Conservation (phyloP, 2,797 vertebrate species). For the Anableps anableps region DNA sequence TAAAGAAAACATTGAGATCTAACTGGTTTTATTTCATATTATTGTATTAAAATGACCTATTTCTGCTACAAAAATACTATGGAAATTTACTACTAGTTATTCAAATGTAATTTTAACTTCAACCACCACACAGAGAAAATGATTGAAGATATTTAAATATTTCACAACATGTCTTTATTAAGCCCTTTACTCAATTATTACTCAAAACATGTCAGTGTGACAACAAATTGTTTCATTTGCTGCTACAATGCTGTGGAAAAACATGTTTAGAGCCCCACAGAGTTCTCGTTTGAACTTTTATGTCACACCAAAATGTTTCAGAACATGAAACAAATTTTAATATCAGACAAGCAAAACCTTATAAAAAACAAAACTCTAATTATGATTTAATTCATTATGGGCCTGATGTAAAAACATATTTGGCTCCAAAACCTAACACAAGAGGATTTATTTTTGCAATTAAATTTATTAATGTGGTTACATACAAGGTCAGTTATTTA, state of each 20-base stretch:
- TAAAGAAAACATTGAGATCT: background rate
- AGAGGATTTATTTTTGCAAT: too few relatives aligned
- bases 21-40: background rate
- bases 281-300: background rate
- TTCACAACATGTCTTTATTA: background rate
- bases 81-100: background rate
- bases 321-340: background rate
- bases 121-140: background rate
- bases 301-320: background rate
- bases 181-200: background rate
- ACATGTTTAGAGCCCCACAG: background rate
- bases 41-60: background rate
- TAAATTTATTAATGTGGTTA: too few relatives aligned
- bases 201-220: background rate
- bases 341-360: background rate
- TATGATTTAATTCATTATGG: background rate
- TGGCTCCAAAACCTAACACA: background rate
- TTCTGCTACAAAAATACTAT: background rate
- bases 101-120: background rate
- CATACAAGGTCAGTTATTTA: too few relatives aligned
- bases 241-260: background rate
- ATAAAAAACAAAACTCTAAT: background rate
- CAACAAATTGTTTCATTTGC: background rate
- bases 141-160: background rate
- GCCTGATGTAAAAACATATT: background rate